Conservation (phyloP, 2,113 vertebrate species). For the Neolamprologus longior region DNA sequence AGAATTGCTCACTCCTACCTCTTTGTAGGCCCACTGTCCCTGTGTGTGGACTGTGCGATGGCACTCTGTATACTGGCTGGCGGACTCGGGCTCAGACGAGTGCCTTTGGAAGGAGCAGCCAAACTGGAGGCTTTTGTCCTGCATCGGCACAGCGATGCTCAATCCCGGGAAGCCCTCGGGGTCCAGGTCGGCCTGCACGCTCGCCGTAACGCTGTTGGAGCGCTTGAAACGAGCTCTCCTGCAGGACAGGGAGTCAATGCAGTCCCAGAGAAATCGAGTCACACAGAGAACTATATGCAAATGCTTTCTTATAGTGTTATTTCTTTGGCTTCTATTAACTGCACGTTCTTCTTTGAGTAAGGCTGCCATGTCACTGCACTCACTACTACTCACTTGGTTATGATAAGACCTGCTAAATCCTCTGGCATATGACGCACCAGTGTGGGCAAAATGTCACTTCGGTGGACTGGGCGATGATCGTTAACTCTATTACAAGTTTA, state of each 20-base stretch:
- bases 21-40: constrained; percentile 95
- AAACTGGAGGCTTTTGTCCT: constrained; percentile 96
- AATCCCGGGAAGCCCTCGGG: constrained; percentile 85
- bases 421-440: constrained; percentile 48
- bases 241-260: constrained; percentile 13
- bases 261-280: not conserved
- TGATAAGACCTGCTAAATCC: constrained; percentile 20
- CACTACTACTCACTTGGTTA: not conserved
- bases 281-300: not conserved
- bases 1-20: constrained; percentile 53
- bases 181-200: constrained; percentile 96
- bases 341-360: not conserved
- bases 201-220: constrained; percentile 96
- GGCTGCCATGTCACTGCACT: not conserved
- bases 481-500: constrained; percentile 30
- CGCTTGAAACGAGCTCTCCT: constrained; percentile 95
- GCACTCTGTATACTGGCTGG: constrained; percentile 87
- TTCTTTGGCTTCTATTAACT: not conserved
- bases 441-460: constrained; percentile 45
- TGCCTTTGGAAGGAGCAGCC: constrained; percentile 94
- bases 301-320: not conserved
- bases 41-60: constrained; percentile 97
- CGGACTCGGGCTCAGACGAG: constrained; percentile 87
- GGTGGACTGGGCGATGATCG: constrained; percentile 4
- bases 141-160: constrained; percentile 77